Evolutionary conservation across 2,113 vertebrate species (phyloP), one percentile per base, ranked within the genome.

Genomic region (Mirounga angustirostris): DNA sequence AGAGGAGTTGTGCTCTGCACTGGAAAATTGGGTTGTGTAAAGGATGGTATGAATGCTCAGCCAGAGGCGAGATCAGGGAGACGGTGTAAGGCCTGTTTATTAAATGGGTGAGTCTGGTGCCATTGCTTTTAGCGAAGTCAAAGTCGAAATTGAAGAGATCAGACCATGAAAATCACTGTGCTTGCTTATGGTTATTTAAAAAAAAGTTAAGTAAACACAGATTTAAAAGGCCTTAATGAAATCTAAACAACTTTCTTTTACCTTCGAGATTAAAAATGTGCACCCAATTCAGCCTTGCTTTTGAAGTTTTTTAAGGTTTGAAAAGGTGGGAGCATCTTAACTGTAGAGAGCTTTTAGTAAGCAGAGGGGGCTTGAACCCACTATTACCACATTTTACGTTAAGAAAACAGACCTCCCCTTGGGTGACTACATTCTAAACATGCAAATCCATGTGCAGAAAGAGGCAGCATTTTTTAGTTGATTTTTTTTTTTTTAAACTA

Each of bases 201-300:
- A 80, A 69, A 52, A 50, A 93, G 56, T 88, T 79, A 95, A 74
- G 82, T 50, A n/a, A 56, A 54, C n/a, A 80, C 36, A 80, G 61
- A 96, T 74, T 78, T 86, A 46, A 93, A 91, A 71, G 79, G 89
- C 79, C 96, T 96, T 96, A 84, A 88, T 95, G 80, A 97, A 97
- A 98, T 78, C 76, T 36, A 85, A 46, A 94, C 81, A 90, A 40
- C 80, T 96, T 96, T 89, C 33, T 93, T 93, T 76, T 80, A 92
- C 71, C 36, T 78, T 95, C 28, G 58, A 56, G 88, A 95, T 88
- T 82, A 86, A 90, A 96, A 95, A 79, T 63, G 28, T 58, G 59
- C 21, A 88, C 26, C 89, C 65, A 73, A 19, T n/a, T 11, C 36
- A 67, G 84, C 86, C 56, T 40, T 58, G 82, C 67, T 63, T 78